A percentile compares a stretch with the other conserved stretches of the same genome.
These are phyloP conservation scores for Netelia inedita DNA, from an alignment of 2,888 invertebrate genomes.

Conservation along the genomic window DNA sequence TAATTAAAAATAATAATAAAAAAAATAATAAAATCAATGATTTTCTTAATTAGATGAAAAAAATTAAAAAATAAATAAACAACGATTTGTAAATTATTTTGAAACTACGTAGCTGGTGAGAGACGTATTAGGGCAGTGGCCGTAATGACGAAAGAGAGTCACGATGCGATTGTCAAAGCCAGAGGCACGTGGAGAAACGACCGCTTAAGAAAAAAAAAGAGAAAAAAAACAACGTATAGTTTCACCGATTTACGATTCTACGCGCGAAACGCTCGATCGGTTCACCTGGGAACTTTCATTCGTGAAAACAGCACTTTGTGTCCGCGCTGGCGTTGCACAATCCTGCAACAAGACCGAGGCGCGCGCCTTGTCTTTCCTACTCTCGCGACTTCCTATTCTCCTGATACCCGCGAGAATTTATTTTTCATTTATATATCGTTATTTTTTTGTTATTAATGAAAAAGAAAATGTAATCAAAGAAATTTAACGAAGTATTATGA, in stretches of 20 bases:
- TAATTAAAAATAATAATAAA: too few species aligned
- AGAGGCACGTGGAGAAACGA: conserved; percentile 36
- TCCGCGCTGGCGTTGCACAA: conserved; percentile 57
- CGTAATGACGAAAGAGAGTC: conserved; percentile 53
- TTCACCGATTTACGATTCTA: conserved; percentile 66
- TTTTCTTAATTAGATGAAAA: too few species aligned
- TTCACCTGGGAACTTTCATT: conserved; percentile 67
- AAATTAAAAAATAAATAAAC: not conserved
- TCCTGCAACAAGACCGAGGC: conserved; percentile 2
- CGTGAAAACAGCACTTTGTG: conserved; percentile 66
- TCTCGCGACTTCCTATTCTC: conserved; percentile 36
- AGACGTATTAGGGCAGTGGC: conserved; percentile 26
- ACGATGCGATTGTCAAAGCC: conserved; percentile 47
- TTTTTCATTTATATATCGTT: not conserved
- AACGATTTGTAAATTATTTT: not conserved
- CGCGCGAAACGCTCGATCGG: conserved; percentile 62
- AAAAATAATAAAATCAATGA: too few species aligned
- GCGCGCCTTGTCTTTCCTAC: conserved; percentile 8
- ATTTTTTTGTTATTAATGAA: not conserved
- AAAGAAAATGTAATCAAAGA: not conserved
- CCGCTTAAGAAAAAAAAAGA: conserved; percentile 12
- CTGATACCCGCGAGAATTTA: not conserved
- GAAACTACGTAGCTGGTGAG: not conserved
- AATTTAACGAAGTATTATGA: conserved; percentile 56
- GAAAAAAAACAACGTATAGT: conserved; percentile 31